Conservation (phyloP, 2,888 invertebrate genomes). For the Panorpa germanica region DNA sequence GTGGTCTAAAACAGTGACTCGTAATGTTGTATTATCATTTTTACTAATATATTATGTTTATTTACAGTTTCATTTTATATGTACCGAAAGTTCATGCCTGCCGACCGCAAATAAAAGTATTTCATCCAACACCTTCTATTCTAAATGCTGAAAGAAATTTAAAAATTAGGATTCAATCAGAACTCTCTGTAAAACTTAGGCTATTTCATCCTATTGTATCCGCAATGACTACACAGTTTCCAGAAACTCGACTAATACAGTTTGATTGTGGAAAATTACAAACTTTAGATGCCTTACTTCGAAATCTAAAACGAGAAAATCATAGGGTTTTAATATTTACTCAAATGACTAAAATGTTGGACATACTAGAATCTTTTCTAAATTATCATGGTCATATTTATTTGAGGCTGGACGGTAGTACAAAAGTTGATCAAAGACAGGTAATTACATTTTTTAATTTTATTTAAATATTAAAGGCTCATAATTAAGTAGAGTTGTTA, state of each 20-base stretch:
- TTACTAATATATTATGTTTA: too few species aligned
- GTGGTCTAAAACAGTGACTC: too few species aligned
- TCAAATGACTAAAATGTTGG: conserved; percentile 99
- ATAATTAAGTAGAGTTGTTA: too few species aligned
- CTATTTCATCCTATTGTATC: conserved; percentile 64
- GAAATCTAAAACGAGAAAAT: conserved; percentile 59
- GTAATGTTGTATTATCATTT: too few species aligned
- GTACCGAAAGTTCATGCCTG: conserved; percentile 56
- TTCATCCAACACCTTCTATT: conserved; percentile 41
- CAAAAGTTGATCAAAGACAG: conserved; percentile 87
- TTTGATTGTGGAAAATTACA: conserved; percentile 98
- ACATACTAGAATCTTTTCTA: conserved; percentile 92
- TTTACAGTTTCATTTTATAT: conserved; percentile 55
- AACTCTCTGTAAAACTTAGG: conserved; percentile 40
- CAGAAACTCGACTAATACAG: conserved; percentile 93
- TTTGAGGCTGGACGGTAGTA: conserved; percentile 88
- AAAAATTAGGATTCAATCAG: conserved; percentile 28
- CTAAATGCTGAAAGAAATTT: conserved; percentile 26
- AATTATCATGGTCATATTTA: conserved; percentile 95
- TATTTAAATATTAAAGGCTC: too few species aligned
- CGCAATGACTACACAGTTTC: conserved; percentile 81
- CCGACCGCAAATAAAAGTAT: conserved; percentile 40
- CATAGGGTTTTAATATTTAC: conserved; percentile 96
- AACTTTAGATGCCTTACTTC: conserved; percentile 63
- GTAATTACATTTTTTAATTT: too few species aligned